These are phyloP conservation scores for Phylloscopus collybita DNA, from an alignment of 2,797 vertebrate genomes.

Conservation along the genomic window DNA sequence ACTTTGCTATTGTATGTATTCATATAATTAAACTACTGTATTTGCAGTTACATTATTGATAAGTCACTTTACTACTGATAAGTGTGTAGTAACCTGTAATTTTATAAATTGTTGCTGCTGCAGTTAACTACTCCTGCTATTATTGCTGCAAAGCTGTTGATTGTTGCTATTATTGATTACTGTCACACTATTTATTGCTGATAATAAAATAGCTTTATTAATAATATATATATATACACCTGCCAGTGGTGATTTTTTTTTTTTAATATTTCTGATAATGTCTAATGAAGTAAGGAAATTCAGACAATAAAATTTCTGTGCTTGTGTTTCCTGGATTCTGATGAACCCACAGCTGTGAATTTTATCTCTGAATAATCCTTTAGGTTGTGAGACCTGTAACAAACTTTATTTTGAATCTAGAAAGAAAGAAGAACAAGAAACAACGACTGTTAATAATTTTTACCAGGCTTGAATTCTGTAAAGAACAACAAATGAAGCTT, in stretches of 20 bases:
- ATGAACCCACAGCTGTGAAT: accelerated
- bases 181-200: not conserved
- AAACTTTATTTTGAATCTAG: not conserved
- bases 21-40: not conserved
- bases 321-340: not conserved
- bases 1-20: not conserved
- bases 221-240: not conserved
- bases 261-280: not conserved
- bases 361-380: not conserved
- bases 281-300: not conserved
- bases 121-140: not conserved
- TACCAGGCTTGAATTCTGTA: not conserved
- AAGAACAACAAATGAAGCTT: not conserved
- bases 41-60: not conserved
- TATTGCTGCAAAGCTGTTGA: not conserved
- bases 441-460: not conserved
- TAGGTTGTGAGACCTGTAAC: not conserved
- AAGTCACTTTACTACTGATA: not conserved
- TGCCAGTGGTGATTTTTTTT: not conserved
- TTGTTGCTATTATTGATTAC: not conserved
- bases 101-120: not conserved
- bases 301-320: not conserved
- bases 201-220: not conserved
- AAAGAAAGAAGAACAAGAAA: not conserved
- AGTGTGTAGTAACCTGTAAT: not conserved